Conservation (phyloP, 1,140 invertebrate genomes). For the Zophobas morio region DNA sequence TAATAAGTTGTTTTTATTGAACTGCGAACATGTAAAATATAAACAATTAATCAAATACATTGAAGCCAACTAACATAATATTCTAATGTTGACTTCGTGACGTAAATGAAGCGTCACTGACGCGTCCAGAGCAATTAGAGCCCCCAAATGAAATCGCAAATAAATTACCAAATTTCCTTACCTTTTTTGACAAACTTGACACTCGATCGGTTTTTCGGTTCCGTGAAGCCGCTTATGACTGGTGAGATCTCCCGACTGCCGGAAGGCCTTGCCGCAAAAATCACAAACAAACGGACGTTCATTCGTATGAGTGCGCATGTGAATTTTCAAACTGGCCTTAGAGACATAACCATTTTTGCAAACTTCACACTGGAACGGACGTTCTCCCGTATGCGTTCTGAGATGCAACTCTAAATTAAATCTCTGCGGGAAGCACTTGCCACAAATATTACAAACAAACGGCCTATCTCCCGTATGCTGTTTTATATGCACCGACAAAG, state of each 20-base stretch:
- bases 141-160: too few relatives aligned
- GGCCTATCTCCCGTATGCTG: constrained; percentile 71
- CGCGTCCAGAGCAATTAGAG: too few relatives aligned
- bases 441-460: constrained; percentile 71
- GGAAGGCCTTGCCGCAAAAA: constrained; percentile 69
- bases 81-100: too few relatives aligned
- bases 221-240: constrained; percentile 67
- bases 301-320: constrained; percentile 75
- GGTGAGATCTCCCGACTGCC: constrained; percentile 66
- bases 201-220: constrained; percentile 67
- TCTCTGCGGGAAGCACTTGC: constrained; percentile 74
- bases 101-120: too few relatives aligned
- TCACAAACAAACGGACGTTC: constrained; percentile 71
- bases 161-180: background rate
- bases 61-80: too few relatives aligned
- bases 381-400: constrained; percentile 74
- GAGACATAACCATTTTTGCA: constrained; percentile 68
- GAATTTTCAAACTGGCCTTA: constrained; percentile 72
- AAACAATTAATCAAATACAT: too few relatives aligned
- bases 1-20: too few relatives aligned
- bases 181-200: constrained; percentile 65
- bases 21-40: too few relatives aligned
- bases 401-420: constrained; percentile 78
- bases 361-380: constrained; percentile 66
- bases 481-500: constrained; percentile 69